Conservation (phyloP, 2,113 vertebrate species). For the Notarius quadriscutis region DNA sequence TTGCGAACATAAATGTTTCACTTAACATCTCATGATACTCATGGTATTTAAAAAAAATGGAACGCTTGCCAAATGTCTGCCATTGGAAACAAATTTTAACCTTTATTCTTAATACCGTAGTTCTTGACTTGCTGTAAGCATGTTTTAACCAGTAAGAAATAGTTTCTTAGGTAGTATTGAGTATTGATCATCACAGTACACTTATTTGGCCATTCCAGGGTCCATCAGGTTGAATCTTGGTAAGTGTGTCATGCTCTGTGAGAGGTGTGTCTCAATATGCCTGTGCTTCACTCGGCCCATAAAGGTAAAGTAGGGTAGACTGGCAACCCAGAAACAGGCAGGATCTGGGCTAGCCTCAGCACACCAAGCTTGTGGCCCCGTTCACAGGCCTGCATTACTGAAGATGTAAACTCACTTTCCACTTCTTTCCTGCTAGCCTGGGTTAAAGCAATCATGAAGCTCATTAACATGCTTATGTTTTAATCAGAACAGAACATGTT, state of each 20-base stretch:
- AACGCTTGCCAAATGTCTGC: neutral
- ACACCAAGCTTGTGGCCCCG: conserved; percentile 31
- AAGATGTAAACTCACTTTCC: conserved; percentile 16
- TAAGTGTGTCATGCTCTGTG: conserved; percentile 36
- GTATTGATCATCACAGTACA: neutral
- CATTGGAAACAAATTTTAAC: neutral
- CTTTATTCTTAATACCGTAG: conserved; percentile 16
- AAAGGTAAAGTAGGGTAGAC: conserved; percentile 45
- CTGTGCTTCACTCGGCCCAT: conserved; percentile 21
- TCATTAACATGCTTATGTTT: neutral
- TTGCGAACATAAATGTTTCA: conserved; percentile 18
- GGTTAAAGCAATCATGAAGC: neutral
- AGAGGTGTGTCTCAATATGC: conserved; percentile 8
- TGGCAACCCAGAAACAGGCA: conserved; percentile 48
- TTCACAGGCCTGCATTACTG: conserved; percentile 19
- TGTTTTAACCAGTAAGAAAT: neutral
- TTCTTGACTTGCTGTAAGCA: neutral
- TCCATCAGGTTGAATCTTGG: neutral
- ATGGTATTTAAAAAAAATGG: neutral
- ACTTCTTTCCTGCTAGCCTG: conserved; percentile 15
- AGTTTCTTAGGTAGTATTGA: neutral
- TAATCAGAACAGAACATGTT: neutral
- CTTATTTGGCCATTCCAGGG: neutral
- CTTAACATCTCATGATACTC: neutral
- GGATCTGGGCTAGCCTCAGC: conserved; percentile 41